These are phyloP conservation scores for Phyllostomus discolor DNA, from an alignment of 2,113 vertebrate genomes.

Conservation along the genomic window DNA sequence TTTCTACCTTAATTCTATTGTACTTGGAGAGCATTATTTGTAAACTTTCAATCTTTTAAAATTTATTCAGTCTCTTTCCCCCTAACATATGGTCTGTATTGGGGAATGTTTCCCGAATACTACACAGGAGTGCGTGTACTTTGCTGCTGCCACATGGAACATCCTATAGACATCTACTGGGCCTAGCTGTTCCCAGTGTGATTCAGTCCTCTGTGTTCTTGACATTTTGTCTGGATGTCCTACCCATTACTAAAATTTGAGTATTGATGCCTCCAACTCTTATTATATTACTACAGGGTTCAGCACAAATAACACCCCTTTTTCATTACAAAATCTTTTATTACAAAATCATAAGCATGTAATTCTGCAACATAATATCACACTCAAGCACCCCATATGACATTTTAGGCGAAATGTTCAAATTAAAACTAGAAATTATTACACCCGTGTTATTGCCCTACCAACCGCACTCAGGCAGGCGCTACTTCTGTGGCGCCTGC, in stretches of 20 bases:
- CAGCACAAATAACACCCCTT: no score
- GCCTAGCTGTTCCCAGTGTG: neutral
- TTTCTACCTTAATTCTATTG: neutral
- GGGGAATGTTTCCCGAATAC: neutral
- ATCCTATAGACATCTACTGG: neutral
- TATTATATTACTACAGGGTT: neutral
- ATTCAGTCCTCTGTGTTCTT: neutral
- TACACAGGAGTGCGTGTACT: neutral
- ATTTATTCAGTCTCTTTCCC: neutral
- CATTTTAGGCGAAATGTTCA: no score
- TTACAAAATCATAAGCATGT: no score
- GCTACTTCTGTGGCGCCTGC: no score
- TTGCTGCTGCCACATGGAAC: neutral
- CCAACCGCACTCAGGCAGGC: no score
- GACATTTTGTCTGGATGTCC: neutral
- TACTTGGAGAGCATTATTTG: neutral
- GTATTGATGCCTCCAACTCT: neutral
- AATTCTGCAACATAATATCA: no score
- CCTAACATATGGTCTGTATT: neutral
- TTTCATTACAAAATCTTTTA: no score
- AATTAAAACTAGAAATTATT: no score
- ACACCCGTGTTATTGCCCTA: no score
- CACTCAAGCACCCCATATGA: no score
- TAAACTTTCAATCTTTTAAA: neutral
- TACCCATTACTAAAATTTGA: neutral